These are phyloP conservation scores for Eupithecia subfuscata DNA, from an alignment of 2,888 invertebrate species.

Conservation along the genomic window DNA sequence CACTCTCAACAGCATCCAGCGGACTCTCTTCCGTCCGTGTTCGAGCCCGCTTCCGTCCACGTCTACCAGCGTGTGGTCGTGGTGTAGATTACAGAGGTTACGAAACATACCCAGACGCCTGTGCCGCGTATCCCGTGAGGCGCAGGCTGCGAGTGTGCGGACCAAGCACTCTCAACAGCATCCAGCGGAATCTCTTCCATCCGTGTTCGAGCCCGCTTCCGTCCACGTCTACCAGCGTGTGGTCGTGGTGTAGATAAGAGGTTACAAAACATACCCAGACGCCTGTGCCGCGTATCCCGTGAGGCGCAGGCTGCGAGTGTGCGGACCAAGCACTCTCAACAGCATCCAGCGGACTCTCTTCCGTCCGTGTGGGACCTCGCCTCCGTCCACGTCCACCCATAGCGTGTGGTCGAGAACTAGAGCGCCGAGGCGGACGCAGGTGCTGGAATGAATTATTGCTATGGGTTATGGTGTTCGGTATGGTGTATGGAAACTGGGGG, in stretches of 20 bases:
- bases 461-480: too few species aligned
- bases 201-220: conserved; percentile 60
- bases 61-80: conserved; percentile 78
- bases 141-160: conserved; percentile 64
- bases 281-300: conserved; percentile 59
- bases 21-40: conserved; percentile 61
- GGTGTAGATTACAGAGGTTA: too few species aligned
- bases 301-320: conserved; percentile 61
- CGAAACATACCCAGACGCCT: too few species aligned
- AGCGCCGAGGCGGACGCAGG: conserved; percentile 74
- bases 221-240: conserved; percentile 79
- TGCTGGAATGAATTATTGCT: conserved; percentile 55
- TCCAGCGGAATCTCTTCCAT: conserved; percentile 66
- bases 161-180: conserved; percentile 68
- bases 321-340: conserved; percentile 64
- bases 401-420: conserved; percentile 80
- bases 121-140: conserved; percentile 55
- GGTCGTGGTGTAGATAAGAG: too few species aligned
- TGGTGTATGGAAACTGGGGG: too few species aligned
- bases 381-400: conserved; percentile 79
- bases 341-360: conserved; percentile 70
- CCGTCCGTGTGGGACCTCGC: conserved; percentile 54
- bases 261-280: too few species aligned
- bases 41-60: conserved; percentile 71
- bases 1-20: conserved; percentile 68